These are phyloP conservation scores for Plectus sambesii DNA, from an alignment of 1,140 invertebrate species.

Conservation along the genomic window DNA sequence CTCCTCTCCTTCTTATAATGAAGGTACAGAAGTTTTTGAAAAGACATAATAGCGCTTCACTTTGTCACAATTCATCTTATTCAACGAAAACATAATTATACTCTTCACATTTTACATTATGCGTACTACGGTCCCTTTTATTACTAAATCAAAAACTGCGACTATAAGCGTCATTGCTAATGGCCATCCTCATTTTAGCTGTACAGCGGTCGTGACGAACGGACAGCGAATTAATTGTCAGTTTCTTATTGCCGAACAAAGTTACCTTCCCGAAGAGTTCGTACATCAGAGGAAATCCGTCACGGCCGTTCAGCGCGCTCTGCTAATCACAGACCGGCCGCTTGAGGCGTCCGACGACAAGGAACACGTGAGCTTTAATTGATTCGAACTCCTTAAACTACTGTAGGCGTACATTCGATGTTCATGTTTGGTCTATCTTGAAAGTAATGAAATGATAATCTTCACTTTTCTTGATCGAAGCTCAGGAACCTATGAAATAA, in stretches of 20 bases:
- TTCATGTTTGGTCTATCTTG: no score
- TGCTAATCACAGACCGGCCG: constrained; percentile 18
- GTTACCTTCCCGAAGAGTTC: constrained; percentile 15
- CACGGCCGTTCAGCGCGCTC: constrained; percentile 3
- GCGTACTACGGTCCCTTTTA: not conserved
- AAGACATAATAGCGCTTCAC: not conserved
- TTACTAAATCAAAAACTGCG: constrained; percentile 12
- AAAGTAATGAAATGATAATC: no score
- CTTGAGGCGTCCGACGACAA: constrained; percentile 12
- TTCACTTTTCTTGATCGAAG: no score
- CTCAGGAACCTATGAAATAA: no score
- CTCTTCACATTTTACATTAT: not conserved
- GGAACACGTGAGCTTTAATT: constrained; percentile 19
- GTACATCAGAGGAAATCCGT: not conserved
- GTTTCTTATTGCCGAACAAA: constrained; percentile 15
- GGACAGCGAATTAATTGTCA: constrained; percentile 21
- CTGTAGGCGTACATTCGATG: no score
- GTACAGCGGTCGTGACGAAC: constrained; percentile 13
- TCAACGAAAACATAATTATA: not conserved
- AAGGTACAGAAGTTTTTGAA: not conserved
- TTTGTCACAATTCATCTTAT: not conserved
- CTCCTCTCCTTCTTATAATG: not conserved
- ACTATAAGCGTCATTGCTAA: not conserved
- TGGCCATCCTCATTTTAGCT: constrained; percentile 16
- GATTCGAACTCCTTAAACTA: no score